Base-by-base conservation (phyloP, 2,113 vertebrate species). In the Scatophagus argus region DNA sequence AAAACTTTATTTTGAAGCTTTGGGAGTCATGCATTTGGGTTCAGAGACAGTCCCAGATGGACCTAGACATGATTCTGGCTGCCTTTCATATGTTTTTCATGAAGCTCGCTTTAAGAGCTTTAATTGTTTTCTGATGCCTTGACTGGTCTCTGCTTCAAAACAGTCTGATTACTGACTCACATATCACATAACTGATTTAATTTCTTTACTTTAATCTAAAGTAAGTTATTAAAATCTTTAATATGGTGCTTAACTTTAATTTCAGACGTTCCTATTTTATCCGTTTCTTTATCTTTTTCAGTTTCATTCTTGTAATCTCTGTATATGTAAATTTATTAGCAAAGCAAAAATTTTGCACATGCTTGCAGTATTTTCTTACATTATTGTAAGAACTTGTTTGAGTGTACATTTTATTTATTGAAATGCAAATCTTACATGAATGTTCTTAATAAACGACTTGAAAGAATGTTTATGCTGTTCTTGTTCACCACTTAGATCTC, bases 401-500 rank as follows among this genome's bases (percentile, higher is more conserved):
- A 56, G 6, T 52, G 19, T 6, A n/a, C n/a, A 66, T 79, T 74
- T 68, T 38, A 68, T 79, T 38, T 32, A 55, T 72, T 34, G 1
- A 32, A 65, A 59, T 8, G 11, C 19, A 25, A 34, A 63, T 66
- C 43, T 12, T 7, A 13, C n/a, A 25, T 58, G 27, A n/a, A 34
- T 39, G n/a, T 62, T 29, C n/a, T 36, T 51, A 55, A 80, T 51
- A 55, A 80, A 49, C 17, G 21, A 64, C 41, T 72, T 58, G 27
- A 79, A 81, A 39, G 52, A 31, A 56, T 80, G 76, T 79, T 83
- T 78, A 64, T 65, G 72, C 19, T 54, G 62, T 73, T 47, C 59
- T 25, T 32, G 13, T 62, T 75, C 64, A 16, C 58, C 14, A 5
- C 75, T 87, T 23, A 47, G 67, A 81, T 88, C 55, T 85, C 81